Evolutionary conservation across 2,797 vertebrate species (phyloP).

Genomic region (Knipowitschia caucasica): DNA sequence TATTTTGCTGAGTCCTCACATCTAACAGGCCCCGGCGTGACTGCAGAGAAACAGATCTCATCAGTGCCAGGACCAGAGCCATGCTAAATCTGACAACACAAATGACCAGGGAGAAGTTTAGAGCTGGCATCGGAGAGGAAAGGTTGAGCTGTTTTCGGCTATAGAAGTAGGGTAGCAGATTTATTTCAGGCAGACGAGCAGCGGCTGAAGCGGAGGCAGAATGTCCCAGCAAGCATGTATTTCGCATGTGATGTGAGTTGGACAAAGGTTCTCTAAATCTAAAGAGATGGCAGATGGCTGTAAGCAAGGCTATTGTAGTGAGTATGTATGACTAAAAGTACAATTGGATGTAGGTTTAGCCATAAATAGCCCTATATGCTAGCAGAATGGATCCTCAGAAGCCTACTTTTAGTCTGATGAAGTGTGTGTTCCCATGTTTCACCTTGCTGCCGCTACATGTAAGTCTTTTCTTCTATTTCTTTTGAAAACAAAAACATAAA

Average conservation of each 20-base stretch:
- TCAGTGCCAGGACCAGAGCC: constrained; percentile 33
- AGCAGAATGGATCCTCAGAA: constrained; percentile 70
- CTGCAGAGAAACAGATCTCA: constrained; percentile 60
- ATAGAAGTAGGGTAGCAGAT: constrained; percentile 53
- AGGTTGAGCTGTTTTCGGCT: constrained; percentile 40
- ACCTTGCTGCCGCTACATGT: constrained; percentile 77
- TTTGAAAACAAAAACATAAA: constrained; percentile 5
- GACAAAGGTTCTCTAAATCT: constrained; percentile 37
- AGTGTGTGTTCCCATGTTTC: constrained; percentile 85
- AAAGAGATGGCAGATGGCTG: constrained; percentile 23
- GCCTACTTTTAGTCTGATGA: constrained; percentile 81
- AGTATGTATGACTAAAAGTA: constrained; percentile 23
- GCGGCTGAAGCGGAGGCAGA: constrained; percentile 22
- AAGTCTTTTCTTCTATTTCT: constrained; percentile 60
- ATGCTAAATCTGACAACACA: constrained; percentile 35
- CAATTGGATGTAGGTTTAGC: constrained; percentile 12
- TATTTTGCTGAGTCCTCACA: constrained; percentile 69
- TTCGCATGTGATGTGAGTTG: constrained; percentile 30
- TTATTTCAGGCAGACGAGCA: constrained; percentile 21
- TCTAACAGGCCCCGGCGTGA: constrained; percentile 43
- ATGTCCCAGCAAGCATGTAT: constrained; percentile 39
- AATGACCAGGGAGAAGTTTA: constrained; percentile 30
- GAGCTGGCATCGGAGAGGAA: constrained; percentile 23
- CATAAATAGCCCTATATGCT: constrained; percentile 35
- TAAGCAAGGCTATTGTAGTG: constrained; percentile 4